Evolutionary conservation across 2,797 vertebrate genomes (phyloP), one percentile per base, ranked within the genome.

Genomic region (Artibeus jamaicensis): DNA sequence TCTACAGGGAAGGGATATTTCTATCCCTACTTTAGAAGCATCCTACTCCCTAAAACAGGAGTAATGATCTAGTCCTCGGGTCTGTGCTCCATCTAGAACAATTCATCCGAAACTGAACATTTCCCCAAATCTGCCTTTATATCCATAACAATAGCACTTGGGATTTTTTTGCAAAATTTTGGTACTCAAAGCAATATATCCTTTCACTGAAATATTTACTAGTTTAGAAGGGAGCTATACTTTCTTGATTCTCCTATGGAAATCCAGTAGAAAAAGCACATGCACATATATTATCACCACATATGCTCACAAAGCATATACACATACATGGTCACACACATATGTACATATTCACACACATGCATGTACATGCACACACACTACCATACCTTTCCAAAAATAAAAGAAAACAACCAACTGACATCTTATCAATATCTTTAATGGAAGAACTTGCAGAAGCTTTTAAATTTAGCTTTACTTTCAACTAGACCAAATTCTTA

Each of bases 391-490:
- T 86, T 93, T 71, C 24, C 21, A 87, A 86, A 84, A 88, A 89
- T 22, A 86, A 82, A 92, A 88, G 78, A 89, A 86, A 88, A 86
- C 29, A 89, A 92, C 84, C 65, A 65, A 71, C 21, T 15, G 89
- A 70, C 12, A 19, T 89, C 29, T 85, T 46, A 71, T 86, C 74
- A 73, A 67, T 74, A 79, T 62, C 22, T 44, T 87, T 86, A 95
- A 79, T 14, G 67, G 21, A 12, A 86, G 42, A 93, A 94, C 32
- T 26, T 86, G 9, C 15, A 65, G 53, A 82, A 57, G 26, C 46
- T 76, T 96, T 86, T 82, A 34, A 77, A 88, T 68, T 77, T 76
- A 65, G 4, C 32, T 91, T 70, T 89, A 93, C 34, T 67, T 97
- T 86, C 44, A n/a, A 73, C 39, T 34, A 73, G 59, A 86, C 77